Evolutionary conservation across 2,113 vertebrate species (phyloP), one percentile per base, ranked within the genome.

Genomic region (Bos indicus): DNA sequence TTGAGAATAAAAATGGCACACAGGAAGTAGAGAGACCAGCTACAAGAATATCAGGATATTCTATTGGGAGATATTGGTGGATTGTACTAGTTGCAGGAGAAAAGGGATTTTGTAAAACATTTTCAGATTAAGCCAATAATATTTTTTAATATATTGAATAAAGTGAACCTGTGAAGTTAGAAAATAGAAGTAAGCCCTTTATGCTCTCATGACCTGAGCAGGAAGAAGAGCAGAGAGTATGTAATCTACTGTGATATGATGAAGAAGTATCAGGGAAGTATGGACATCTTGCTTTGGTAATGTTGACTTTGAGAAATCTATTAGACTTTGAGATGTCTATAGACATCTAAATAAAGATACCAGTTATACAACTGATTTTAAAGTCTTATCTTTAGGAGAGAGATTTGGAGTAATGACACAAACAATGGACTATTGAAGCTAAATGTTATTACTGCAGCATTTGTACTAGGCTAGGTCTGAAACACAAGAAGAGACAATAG

Each of bases 181-280:
- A 48, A 52, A 60, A 46, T 36, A 46, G 1, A 28, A 59, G 5
- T 40, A 21, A 17, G 0, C 7, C 1, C 2, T 71, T 43, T 46
- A 16, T 4, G 71, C 2, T 60, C 5, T 23, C 15, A 5, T 33
- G 28, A 36, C 1, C 7, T 77, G 9, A 82, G 14, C 1, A 28
- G 5, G 12, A 46, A 7, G 14, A 87, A 33, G 3, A 5, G 9
- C 17, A 71, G n/a, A 88, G 1, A 26, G 16, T n/a, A 19, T 2
- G 1, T 33, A 5, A 28, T 43, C 10, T n/a, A 57, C 19, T 11
- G 4, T 43, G 36, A 77, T n/a, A 3, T 0, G 8, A 6, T 74
- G 3, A 60, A 30, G 25, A 54, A 26, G 7, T 9, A 6, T 43
- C 16, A 28, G 0, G 6, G 1, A 54, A 11, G 4, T 10, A 0